Evolutionary conservation across 2,113 vertebrate genomes (phyloP).

Genomic region (Petroica traversi): DNA sequence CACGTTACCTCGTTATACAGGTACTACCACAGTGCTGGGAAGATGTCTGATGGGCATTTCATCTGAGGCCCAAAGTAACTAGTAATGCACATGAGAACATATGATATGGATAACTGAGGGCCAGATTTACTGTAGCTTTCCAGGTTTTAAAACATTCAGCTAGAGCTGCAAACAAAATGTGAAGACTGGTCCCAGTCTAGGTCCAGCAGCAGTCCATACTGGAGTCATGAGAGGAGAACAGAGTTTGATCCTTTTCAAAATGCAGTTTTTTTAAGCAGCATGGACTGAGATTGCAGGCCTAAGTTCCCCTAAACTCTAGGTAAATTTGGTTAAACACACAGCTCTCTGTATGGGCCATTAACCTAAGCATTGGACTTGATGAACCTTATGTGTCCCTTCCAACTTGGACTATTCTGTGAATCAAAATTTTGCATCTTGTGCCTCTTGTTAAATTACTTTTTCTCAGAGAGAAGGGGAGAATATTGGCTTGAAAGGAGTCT

Average conservation of each 20-base stretch:
- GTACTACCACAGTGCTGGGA: constrained; percentile 52
- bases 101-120: not conserved
- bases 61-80: not conserved
- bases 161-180: not conserved
- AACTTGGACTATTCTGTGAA: not conserved
- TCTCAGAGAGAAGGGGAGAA: not conserved
- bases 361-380: not conserved
- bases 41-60: not conserved
- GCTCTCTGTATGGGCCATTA: not conserved
- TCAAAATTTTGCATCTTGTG: not conserved
- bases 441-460: not conserved
- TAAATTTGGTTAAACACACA: not conserved
- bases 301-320: not conserved
- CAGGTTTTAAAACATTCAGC: not conserved
- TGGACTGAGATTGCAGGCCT: not conserved
- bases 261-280: not conserved
- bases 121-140: not conserved
- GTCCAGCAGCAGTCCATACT: not conserved
- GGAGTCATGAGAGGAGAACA: not conserved
- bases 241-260: not conserved
- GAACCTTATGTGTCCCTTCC: not conserved
- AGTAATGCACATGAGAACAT: not conserved
- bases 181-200: not conserved
- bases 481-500: not conserved
- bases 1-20: constrained; percentile 92